Evolutionary conservation across 2,888 invertebrate species (phyloP).

Genomic region (Drosophila greeni): DNA sequence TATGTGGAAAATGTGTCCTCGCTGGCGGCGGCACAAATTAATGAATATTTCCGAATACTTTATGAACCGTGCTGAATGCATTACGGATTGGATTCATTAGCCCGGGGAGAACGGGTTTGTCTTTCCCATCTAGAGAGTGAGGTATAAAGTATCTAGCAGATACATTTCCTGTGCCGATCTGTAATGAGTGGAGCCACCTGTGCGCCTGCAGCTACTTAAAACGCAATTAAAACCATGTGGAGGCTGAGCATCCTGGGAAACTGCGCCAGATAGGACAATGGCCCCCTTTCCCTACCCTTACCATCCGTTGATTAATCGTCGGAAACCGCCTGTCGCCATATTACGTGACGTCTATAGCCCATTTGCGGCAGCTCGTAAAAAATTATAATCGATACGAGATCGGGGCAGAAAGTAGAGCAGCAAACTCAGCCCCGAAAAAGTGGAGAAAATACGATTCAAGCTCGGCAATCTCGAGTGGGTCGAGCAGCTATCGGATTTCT

Average conservation of each 20-base stretch:
- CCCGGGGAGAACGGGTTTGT: constrained; percentile 35
- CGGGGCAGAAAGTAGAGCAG: constrained; percentile 40
- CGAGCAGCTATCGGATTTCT: constrained; percentile 67
- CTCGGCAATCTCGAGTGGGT: constrained; percentile 66
- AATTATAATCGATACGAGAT: constrained; percentile 47
- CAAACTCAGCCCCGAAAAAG: constrained; percentile 23
- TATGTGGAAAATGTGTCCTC: constrained; percentile 26
- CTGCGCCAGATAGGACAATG: constrained; percentile 47
- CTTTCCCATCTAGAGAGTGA: neutral
- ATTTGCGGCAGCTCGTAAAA: constrained; percentile 70
- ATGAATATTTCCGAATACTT: constrained; percentile 72
- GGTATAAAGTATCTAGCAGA: neutral
- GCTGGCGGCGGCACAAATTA: constrained; percentile 52
- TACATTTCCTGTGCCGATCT: constrained; percentile 34
- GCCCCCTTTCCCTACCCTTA: neutral
- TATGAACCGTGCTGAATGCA: constrained; percentile 56
- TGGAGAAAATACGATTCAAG: constrained; percentile 55
- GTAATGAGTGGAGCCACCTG: constrained; percentile 53
- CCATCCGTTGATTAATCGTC: constrained; percentile 55
- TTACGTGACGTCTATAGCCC: constrained; percentile 69
- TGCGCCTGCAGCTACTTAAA: constrained; percentile 57
- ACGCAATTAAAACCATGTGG: constrained; percentile 65
- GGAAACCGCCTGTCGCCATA: constrained; percentile 68
- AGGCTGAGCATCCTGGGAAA: constrained; percentile 49
- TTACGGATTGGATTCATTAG: constrained; percentile 50